Percentiles rank a stretch among this genome's conserved stretches.
Evolutionary conservation across 2,888 invertebrate genomes (phyloP).

Genomic region (Gibbula magus): DNA sequence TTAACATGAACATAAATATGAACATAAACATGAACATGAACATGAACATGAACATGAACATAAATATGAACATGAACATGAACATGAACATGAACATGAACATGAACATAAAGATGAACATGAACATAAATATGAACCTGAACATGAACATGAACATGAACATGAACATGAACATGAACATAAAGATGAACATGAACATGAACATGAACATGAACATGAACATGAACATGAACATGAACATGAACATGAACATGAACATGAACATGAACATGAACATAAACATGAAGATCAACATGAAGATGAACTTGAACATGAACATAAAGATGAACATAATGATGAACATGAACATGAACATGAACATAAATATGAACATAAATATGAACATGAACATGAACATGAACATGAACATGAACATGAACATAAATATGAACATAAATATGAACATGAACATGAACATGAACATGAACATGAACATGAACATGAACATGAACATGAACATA

Average conservation of each 20-base stretch:
- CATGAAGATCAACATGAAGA: constrained; percentile 13
- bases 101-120: too few relatives aligned
- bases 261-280: constrained; percentile 17
- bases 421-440: neutral
- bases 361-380: constrained; percentile 7
- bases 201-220: neutral
- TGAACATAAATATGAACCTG: neutral
- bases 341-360: too few relatives aligned
- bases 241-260: constrained; percentile 8
- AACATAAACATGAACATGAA: too few relatives aligned
- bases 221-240: constrained; percentile 15
- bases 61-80: constrained; percentile 4
- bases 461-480: neutral
- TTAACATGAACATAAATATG: too few relatives aligned
- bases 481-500: neutral
- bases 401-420: neutral
- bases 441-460: neutral
- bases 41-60: too few relatives aligned
- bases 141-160: neutral
- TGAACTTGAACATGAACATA: neutral
- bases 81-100: neutral
- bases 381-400: neutral
- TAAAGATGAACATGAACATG: too few relatives aligned
- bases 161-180: constrained; percentile 13
- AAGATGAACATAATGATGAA: constrained; percentile 14